Conservation (phyloP, 2,113 vertebrate species). For the Cryptomyrus ogoouensis region DNA sequence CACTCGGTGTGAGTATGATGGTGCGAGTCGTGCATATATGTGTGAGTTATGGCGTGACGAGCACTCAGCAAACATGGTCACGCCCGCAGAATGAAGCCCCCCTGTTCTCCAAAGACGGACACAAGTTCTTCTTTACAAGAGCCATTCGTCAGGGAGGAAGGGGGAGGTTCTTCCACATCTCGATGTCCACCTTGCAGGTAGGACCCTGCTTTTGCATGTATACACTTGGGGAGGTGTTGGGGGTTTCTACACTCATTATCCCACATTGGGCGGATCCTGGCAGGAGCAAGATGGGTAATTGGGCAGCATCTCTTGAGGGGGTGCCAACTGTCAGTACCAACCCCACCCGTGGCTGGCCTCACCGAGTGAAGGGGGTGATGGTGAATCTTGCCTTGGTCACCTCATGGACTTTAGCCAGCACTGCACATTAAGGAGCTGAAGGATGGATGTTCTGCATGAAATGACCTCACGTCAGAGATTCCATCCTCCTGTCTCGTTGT, state of each 20-base stretch:
- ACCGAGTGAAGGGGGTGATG: neutral
- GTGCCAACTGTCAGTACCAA: neutral
- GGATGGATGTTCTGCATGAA: neutral
- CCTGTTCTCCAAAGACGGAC: constrained; percentile 80
- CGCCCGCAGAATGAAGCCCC: constrained; percentile 82
- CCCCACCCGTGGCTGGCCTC: neutral
- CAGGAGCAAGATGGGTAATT: neutral
- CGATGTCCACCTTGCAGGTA: constrained; percentile 85
- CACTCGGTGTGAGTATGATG: neutral
- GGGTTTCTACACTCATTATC: neutral
- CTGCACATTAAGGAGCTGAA: neutral
- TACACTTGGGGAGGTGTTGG: neutral
- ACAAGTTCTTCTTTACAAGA: constrained; percentile 88
- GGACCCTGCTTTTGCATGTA: neutral
- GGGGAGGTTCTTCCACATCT: constrained; percentile 90
- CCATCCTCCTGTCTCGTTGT: neutral
- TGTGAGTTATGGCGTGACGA: neutral
- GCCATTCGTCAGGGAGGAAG: constrained; percentile 88
- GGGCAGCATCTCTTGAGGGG: neutral
- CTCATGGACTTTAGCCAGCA: neutral
- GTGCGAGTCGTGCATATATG: neutral
- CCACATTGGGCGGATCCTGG: neutral
- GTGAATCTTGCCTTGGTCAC: neutral
- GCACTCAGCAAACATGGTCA: neutral
- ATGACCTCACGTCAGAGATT: neutral